A percentile compares a stretch with the other conserved stretches of the same genome.
phyloP scores from a whole-genome alignment of 1,140 invertebrate genomes.

The Drosophila sproati region DNA sequence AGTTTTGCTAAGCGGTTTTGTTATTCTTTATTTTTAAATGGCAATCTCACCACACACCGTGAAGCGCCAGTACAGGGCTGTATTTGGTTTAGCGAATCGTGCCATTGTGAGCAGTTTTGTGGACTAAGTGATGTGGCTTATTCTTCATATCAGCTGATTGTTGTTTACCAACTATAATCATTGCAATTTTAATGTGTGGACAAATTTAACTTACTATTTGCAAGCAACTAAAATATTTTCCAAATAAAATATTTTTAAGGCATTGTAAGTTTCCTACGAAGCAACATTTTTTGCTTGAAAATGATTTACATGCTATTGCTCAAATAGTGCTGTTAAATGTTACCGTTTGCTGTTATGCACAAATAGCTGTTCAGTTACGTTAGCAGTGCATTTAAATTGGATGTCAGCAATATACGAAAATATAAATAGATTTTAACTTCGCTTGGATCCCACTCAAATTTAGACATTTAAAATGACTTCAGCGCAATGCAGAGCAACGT shows the following conservation, averaged over 20 bases:
- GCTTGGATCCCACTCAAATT: background rate
- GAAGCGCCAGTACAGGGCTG: slow-evolving; percentile 15
- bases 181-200: background rate
- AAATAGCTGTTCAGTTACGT: slow-evolving; percentile 1
- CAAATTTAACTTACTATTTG: background rate
- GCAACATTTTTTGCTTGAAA: background rate
- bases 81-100: background rate
- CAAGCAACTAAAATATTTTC: too few relatives aligned
- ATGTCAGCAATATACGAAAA: background rate
- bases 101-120: background rate
- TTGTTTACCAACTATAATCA: slow-evolving; percentile 17
- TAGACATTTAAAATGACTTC: background rate
- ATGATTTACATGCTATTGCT: background rate
- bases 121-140: background rate
- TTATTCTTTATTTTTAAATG: slow-evolving; percentile 24
- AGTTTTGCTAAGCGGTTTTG: slow-evolving; percentile 10
- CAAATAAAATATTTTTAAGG: too few relatives aligned
- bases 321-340: background rate
- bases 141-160: slow-evolving; percentile 30
- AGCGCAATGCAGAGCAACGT: slow-evolving; percentile 7
- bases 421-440: background rate
- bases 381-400: background rate
- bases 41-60: slow-evolving; percentile 14
- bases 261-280: background rate
- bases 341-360: background rate